Evolutionary conservation across 1,140 invertebrate species (phyloP), one percentile per base, ranked within the genome.

Genomic region (Cotesia glomerata): DNA sequence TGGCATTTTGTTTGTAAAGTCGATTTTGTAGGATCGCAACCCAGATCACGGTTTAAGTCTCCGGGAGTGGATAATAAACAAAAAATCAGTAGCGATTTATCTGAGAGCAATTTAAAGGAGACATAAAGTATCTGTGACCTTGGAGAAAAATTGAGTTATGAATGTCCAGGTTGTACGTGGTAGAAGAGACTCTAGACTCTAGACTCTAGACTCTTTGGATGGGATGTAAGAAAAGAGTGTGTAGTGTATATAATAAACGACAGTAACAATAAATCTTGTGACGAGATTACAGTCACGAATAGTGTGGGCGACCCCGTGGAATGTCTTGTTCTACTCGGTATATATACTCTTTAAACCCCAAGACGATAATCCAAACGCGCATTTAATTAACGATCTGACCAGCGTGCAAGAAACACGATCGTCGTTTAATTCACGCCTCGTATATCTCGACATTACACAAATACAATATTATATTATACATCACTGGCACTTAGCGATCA

Each of bases 351-450:
- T 45, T 45, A 45, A 45, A 45, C 39, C 11, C 11, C 39, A 45
- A 45, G 39, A 45, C 8, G 39, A 45, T 45, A 45, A 56, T 56
- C 52, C 52, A 14, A 18, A 16, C 59, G 59, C 34, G 59, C 34
- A 34, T 62, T 62, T 62, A 58, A 58, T 62, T 8, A 62, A 62
- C 59, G 59, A 62, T 26, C 59, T 62, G 59, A 62, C 59, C 59
- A 34, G 13, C 39, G 39, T 45, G 39, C 7, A 45, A 45, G 39
- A 34, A 36, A 39, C 56, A 58, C 56, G 59, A 62, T 62, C 36
- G 63, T 65, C 63, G 14, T 65, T 39, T 51, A 65, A 65, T 65
- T 65, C 63, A 65, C 63, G 45, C 63, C 63, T 65, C 63, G 63
- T 65, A 65, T 14, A 36, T 65, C 63, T 65, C 9, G 36, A 39